Conservation (phyloP, 2,888 invertebrate genomes). For the Eristalinus sepulchralis region DNA sequence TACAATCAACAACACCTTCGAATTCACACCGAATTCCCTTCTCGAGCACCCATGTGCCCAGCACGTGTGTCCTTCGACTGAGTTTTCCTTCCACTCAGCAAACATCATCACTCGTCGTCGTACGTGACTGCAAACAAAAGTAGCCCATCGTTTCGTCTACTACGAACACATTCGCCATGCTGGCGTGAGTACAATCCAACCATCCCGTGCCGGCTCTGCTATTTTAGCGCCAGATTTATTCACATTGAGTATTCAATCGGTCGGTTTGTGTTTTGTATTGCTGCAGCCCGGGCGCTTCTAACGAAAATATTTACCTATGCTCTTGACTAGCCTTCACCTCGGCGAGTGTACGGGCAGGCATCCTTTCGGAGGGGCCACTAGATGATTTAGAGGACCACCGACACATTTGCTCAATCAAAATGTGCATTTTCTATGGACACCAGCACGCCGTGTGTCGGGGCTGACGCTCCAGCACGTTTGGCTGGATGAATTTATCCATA, state of each 20-base stretch:
- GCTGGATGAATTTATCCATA: slow-evolving; percentile 24
- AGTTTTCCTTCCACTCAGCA: slow-evolving; percentile 4
- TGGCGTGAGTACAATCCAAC: slow-evolving; percentile 33
- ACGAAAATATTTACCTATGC: slow-evolving; percentile 49
- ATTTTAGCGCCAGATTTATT: slow-evolving; percentile 54
- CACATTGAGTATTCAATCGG: slow-evolving; percentile 38
- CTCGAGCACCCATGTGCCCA: slow-evolving; percentile 19
- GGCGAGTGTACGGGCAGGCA: slow-evolving; percentile 53
- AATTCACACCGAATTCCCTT: neutral
- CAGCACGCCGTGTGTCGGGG: neutral
- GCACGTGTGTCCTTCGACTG: slow-evolving; percentile 28
- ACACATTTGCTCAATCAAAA: slow-evolving; percentile 30
- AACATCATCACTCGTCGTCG: slow-evolving; percentile 1
- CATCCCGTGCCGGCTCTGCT: slow-evolving; percentile 7
- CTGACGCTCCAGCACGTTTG: neutral
- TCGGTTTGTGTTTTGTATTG: slow-evolving; percentile 16
- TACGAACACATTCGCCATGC: slow-evolving; percentile 14
- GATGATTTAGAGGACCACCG: neutral
- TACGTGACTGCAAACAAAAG: slow-evolving; percentile 46
- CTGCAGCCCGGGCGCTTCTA: slow-evolving; percentile 14
- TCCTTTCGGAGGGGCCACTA: slow-evolving; percentile 25
- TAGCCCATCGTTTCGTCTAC: neutral
- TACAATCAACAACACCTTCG: neutral
- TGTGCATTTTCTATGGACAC: slow-evolving; percentile 27
- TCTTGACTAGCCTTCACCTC: slow-evolving; percentile 57